Base-by-base conservation (phyloP, 2,888 invertebrate genomes). In the Rotaria magnacalcarata region DNA sequence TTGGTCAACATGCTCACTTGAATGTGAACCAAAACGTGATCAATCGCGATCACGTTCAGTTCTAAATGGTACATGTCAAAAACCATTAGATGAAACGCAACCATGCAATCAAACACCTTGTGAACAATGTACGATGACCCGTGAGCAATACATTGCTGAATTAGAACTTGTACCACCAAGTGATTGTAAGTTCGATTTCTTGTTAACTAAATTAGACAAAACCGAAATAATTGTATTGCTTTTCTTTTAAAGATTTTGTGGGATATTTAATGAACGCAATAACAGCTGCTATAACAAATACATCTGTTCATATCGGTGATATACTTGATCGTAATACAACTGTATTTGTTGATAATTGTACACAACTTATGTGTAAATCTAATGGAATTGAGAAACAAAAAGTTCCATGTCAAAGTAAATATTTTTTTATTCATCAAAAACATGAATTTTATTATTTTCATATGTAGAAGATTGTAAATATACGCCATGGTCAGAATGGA, bases 391-490 rank as follows among this genome's bases (percentile, higher is more conserved):
- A 8, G 5, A 58, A 60, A 41, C 34, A 47, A 10, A 50, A 56
- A 24, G 16, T 80, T 50, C 85, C 85, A 27, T 86, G 86, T 52
- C 47, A 21, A n/a, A 50, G 86, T 86, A 85, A 67, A 56, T 54
- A n/a, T 19, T 56, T 3, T 75, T 6, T 27, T 85, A 52, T 0
- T 56, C 24, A 21, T 7, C 19, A 84, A 34, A 27, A 54, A 84
- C 5, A 54, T 21, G 5, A 54, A 54, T 54, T 14, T 54, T 54
- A 21, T 21, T 54, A 19, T 54, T 85, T 58, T 27, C n/a, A 4
- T 47, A 27, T 85, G 16, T 34, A 86, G 86, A 84, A 21, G 41
- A 34, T 24, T 86, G 86, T 58, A 54, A 85, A 84, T 86, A 84
- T 56, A 27, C 27, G 50, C 75, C 54, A 60, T 85, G 85, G 86